phyloP scores from a whole-genome alignment of 2,113 vertebrate genomes.

The Sander vitreus region DNA sequence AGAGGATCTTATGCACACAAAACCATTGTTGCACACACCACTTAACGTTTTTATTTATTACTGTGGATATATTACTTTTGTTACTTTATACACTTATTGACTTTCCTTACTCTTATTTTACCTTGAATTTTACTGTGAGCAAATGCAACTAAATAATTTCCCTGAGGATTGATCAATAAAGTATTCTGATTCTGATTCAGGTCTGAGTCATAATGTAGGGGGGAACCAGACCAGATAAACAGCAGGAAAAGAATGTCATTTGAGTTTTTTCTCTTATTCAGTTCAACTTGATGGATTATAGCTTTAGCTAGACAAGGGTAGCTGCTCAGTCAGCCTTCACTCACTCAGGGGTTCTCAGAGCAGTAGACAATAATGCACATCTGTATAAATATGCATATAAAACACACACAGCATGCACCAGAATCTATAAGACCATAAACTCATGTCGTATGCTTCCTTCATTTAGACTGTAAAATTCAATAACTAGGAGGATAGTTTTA shows the following conservation, averaged over 20 bases:
- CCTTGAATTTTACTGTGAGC: too few species aligned
- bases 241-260: conserved; percentile 23
- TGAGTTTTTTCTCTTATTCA: conserved; percentile 22
- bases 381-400: not conserved
- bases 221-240: conserved; percentile 21
- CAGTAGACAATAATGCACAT: conserved; percentile 4
- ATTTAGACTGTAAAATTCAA: conserved; percentile 42
- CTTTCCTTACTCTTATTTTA: too few species aligned
- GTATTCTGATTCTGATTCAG: not conserved
- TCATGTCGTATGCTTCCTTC: conserved; percentile 19
- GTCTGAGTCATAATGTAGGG: conserved; percentile 58
- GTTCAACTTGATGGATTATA: conserved; percentile 58
- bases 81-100: too few species aligned
- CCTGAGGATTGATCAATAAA: too few species aligned
- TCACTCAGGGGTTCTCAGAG: not conserved
- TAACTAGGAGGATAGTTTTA: conserved; percentile 58
- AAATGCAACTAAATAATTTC: too few species aligned
- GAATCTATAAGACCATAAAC: not conserved
- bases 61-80: too few species aligned
- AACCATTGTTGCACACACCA: conserved; percentile 23
- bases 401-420: conserved; percentile 1
- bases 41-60: too few species aligned
- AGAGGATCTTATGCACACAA: conserved; percentile 19
- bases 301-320: conserved; percentile 30
- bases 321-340: conserved; percentile 18